phyloP scores from a whole-genome alignment of 23 tunicate species.

The Diplosoma virens region DNA sequence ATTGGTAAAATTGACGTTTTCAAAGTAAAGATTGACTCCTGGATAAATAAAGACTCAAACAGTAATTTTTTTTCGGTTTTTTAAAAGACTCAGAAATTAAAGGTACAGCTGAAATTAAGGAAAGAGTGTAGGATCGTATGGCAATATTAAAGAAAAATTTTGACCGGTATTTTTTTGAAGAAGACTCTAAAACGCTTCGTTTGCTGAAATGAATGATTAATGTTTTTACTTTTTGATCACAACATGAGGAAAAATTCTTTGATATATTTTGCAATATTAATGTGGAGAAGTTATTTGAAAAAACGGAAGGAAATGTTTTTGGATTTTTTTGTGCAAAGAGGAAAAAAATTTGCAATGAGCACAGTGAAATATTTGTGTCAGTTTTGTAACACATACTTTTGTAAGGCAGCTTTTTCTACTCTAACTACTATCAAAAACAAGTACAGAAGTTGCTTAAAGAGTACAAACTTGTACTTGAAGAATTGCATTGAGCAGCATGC shows the following conservation, averaged over 20 bases:
- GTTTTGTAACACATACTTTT: conserved; percentile 40
- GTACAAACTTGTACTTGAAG: conserved; percentile 28
- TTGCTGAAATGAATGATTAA: conserved; percentile 17
- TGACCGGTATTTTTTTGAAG: conserved; percentile 14
- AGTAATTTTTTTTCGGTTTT: conserved; percentile 22
- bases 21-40: conserved; percentile 39
- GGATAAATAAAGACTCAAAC: conserved; percentile 13
- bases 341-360: conserved; percentile 1
- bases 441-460: conserved; percentile 47
- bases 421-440: conserved; percentile 29
- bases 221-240: not conserved
- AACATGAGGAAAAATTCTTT: not conserved
- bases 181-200: conserved; percentile 25
- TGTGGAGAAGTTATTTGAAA: not conserved
- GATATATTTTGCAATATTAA: conserved; percentile 6
- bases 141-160: conserved; percentile 17
- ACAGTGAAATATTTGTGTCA: conserved; percentile 17
- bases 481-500: conserved; percentile 23
- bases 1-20: conserved; percentile 31
- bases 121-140: conserved; percentile 25
- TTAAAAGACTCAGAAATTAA: conserved; percentile 10
- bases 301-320: conserved; percentile 3
- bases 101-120: conserved; percentile 22
- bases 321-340: not conserved
- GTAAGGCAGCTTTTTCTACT: conserved; percentile 56